These are phyloP conservation scores for Petrophora chlorosata DNA, from an alignment of 2,888 invertebrate species.

Conservation along the genomic window DNA sequence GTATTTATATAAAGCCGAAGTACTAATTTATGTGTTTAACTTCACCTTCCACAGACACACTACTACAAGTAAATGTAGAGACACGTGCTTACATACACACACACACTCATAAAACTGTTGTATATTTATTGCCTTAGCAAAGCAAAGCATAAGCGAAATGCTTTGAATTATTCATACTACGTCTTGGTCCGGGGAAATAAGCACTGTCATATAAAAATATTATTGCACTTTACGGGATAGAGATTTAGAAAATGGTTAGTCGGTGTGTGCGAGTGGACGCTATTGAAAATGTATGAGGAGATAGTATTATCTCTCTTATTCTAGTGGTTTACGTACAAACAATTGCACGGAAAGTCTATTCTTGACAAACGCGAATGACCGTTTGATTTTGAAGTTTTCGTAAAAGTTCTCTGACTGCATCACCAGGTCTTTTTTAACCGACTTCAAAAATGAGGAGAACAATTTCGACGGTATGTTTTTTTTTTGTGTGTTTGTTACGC, in stretches of 20 bases:
- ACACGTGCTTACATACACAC: not conserved
- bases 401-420: no score
- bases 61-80: not conserved
- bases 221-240: constrained; percentile 22
- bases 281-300: constrained; percentile 26
- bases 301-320: no score
- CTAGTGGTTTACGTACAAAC: not conserved
- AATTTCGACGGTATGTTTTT: no score
- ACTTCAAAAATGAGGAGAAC: no score
- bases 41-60: not conserved
- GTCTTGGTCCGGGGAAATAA: constrained; percentile 21
- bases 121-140: constrained; percentile 46
- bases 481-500: no score
- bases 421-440: no score
- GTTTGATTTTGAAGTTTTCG: no score
- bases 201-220: constrained; percentile 27
- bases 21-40: no score
- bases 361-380: no score
- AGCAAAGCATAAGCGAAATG: constrained; percentile 38
- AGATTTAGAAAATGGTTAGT: constrained; percentile 24
- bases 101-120: constrained; percentile 1
- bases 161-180: constrained; percentile 56
- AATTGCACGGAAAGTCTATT: not conserved
- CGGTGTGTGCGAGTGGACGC: constrained; percentile 13
- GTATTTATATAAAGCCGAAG: no score